These are phyloP conservation scores for Promerops cafer DNA, from an alignment of 2,113 vertebrate species.

Conservation along the genomic window DNA sequence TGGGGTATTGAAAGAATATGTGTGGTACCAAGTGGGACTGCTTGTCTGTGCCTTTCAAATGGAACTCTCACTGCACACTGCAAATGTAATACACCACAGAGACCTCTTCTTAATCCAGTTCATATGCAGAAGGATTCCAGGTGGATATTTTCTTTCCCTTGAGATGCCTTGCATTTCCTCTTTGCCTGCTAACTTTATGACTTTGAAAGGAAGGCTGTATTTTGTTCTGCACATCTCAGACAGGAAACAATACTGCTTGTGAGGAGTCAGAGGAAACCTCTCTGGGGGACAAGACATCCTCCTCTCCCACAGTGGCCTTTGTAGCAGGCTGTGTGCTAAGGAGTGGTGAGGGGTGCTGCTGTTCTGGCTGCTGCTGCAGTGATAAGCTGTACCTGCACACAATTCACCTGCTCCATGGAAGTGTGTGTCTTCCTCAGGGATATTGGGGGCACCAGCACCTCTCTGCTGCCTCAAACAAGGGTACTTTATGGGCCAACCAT, in stretches of 20 bases:
- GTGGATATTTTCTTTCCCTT: background rate
- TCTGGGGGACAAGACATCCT: background rate
- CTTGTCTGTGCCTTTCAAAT: background rate
- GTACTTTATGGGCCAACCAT: background rate
- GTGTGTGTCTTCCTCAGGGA: background rate
- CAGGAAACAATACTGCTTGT: background rate
- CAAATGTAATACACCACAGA: background rate
- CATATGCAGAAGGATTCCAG: background rate
- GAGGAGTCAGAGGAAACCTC: background rate
- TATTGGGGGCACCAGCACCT: background rate
- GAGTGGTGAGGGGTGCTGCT: background rate
- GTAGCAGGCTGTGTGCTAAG: background rate
- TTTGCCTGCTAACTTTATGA: background rate
- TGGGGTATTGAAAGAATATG: background rate
- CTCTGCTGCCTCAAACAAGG: background rate
- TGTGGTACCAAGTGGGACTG: background rate
- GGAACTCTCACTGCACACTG: background rate
- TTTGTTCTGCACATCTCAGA: background rate
- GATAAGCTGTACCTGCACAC: background rate
- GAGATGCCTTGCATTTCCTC: background rate
- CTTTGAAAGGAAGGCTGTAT: background rate
- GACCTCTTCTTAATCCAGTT: background rate
- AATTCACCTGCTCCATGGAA: background rate
- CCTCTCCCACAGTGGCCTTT: accelerated
- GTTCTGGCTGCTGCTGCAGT: background rate